Evolutionary conservation across 30 jellyfish, hydroid and myxozoan genomes (phyloP).

Genomic region (Hydra vulgaris): DNA sequence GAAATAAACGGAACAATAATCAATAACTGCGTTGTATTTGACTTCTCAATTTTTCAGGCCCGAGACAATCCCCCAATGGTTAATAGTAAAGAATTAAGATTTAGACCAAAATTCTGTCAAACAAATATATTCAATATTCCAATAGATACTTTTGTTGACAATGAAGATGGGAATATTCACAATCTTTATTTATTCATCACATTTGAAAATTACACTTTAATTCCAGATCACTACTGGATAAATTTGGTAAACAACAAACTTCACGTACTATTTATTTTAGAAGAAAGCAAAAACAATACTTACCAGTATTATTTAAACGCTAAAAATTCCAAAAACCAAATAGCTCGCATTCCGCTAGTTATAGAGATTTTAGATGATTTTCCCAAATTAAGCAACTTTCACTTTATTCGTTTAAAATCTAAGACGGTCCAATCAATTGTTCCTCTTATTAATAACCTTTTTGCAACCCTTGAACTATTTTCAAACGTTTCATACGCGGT

Average conservation of each 20-base stretch:
- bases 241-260: background rate
- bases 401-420: background rate
- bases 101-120: conserved; percentile 7
- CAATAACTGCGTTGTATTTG: background rate
- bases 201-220: background rate
- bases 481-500: conserved; percentile 10
- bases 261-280: conserved; percentile 1
- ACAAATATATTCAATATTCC: conserved; percentile 14
- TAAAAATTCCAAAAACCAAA: conserved; percentile 2
- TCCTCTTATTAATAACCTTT: background rate
- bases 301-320: conserved; percentile 14
- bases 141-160: conserved; percentile 20
- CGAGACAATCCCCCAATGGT: conserved; percentile 24
- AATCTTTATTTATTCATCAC: conserved; percentile 10
- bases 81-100: background rate
- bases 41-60: background rate
- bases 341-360: conserved; percentile 15
- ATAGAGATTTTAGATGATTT: conserved; percentile 16
- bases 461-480: background rate
- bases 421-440: background rate
- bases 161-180: conserved; percentile 26
- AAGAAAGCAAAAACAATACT: background rate
- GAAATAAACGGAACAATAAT: background rate
- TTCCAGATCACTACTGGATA: conserved; percentile 10
- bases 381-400: background rate